Evolutionary conservation across 2,888 invertebrate species (phyloP), one percentile per base, ranked within the genome.

Genomic region (Eupithecia dodoneata): DNA sequence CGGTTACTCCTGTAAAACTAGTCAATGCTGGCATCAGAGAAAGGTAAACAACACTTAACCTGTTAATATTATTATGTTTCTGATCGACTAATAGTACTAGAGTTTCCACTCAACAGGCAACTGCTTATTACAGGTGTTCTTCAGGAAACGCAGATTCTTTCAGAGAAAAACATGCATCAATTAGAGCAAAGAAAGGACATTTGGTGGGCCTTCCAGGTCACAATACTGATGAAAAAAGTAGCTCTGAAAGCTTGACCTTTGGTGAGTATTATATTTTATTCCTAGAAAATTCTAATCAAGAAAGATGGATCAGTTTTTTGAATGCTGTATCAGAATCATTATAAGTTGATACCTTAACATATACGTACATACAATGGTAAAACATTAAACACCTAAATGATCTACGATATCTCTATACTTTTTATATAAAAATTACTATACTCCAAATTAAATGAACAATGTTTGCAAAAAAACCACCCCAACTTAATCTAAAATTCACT

Each of bases 191-290:
- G 79, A 95, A 94, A 86, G 89, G 90, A 79, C 96, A 96, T 83
- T 83, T 93, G 77, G 93, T 95, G 66, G 87, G 94, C 73, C 88
- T 94, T 41, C 91, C 95, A 86, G 96, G 96, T 80, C 93, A 94
- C 76, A 96, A 95, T 84, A 93, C 95, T 85, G 96, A 96, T 88
- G 96, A 96, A 82, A 96, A 96, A 85, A 98, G 98, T 92, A 98
- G 98, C 89, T 97, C 96, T 81, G 98, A 98, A 92, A 98, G 98
- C 89, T 95, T 98, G 81, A 97, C 96, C 80, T 96, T 97, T 87
- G 94, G 95, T 95, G 91, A 89, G 81, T 63, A 63, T 63, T 3
- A 9, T 18, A 59, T 55, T 55, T 9, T 18, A n/a, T 9, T 55
- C 52, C 7, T n/a, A n/a, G 55, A 55, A 55, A 55, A 55, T 55